Evolutionary conservation across 2,888 invertebrate genomes (phyloP).

Genomic region (Chalcis sispes): DNA sequence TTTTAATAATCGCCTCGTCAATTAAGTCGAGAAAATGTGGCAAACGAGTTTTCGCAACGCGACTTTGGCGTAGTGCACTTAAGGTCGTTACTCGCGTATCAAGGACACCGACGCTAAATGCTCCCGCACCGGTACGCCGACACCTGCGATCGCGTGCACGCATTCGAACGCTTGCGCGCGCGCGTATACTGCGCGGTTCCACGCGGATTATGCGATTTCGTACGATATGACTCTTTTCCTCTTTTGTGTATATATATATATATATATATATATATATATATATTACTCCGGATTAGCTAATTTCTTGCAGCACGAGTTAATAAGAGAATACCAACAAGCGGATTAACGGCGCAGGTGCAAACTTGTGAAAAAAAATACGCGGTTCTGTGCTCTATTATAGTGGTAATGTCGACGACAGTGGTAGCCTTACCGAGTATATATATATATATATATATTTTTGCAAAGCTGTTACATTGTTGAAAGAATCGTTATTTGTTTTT

Average conservation of each 20-base stretch:
- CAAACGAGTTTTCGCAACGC: constrained; percentile 26
- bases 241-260: background rate
- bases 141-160: background rate
- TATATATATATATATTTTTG: too few species aligned
- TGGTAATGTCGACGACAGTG: too few species aligned
- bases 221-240: background rate
- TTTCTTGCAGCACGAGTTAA: too few species aligned
- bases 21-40: constrained; percentile 35
- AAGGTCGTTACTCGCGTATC: constrained; percentile 51
- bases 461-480: too few species aligned
- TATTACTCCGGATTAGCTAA: too few species aligned
- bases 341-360: constrained; percentile 47
- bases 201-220: too few species aligned
- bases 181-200: too few species aligned
- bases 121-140: background rate
- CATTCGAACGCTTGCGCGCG: too few species aligned
- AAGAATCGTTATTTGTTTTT: background rate
- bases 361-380: constrained; percentile 33
- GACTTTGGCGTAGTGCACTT: constrained; percentile 31
- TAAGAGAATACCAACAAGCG: constrained; percentile 20
- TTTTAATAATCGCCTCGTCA: constrained; percentile 26
- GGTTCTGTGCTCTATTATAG: too few species aligned
- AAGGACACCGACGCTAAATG: constrained; percentile 40
- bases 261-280: background rate
- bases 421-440: background rate